A percentile compares a stretch with the other conserved stretches of the same genome.
Evolutionary conservation across 2,888 invertebrate genomes (phyloP).

Genomic region (Eueremaeus valkanovi): DNA sequence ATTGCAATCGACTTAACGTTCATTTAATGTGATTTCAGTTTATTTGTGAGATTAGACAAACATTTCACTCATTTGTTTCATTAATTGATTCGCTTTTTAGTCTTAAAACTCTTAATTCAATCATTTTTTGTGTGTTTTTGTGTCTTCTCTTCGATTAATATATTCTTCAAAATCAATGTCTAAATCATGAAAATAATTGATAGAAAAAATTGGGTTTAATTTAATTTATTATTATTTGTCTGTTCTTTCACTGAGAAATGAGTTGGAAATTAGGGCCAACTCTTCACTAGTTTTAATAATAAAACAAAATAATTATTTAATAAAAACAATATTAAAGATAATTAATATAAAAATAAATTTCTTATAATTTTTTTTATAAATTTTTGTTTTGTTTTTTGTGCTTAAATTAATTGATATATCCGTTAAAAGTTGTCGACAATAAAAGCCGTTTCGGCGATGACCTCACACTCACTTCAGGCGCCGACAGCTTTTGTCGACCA

Average conservation of each 20-base stretch:
- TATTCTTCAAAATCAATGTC: too few species aligned
- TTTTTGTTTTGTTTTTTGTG: not conserved
- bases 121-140: not conserved
- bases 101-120: not conserved
- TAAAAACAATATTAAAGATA: too few species aligned
- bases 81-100: too few species aligned
- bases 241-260: not conserved
- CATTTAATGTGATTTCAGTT: not conserved
- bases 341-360: too few species aligned
- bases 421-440: not conserved
- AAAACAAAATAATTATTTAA: too few species aligned
- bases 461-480: constrained; percentile 39
- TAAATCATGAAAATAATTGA: not conserved
- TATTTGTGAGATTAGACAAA: too few species aligned
- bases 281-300: not conserved
- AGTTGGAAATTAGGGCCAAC: constrained; percentile 1
- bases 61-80: too few species aligned
- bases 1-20: not conserved
- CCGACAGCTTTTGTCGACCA: constrained; percentile 77
- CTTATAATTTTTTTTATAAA: not conserved
- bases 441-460: constrained; percentile 13
- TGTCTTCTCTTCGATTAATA: not conserved
- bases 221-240: not conserved
- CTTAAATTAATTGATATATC: not conserved
- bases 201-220: too few species aligned